Base-by-base conservation (phyloP, 2,113 vertebrate species). In the Crotalus tigris region DNA sequence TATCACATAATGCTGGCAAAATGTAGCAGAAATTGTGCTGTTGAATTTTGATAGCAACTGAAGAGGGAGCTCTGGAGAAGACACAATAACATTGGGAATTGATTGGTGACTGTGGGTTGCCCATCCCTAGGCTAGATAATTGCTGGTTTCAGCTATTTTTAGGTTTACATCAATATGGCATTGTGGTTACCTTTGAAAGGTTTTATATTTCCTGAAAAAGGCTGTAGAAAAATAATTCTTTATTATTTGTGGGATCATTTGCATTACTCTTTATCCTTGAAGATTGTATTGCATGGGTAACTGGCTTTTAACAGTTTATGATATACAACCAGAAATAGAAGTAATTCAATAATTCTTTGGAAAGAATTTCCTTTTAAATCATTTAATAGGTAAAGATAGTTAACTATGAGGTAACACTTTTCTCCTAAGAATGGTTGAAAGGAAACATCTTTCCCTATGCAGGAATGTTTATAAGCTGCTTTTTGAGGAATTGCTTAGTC, bases 181-280 rank as follows among this genome's bases (percentile, higher is more conserved):
- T 24, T 90, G 33, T 94, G 93, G 87, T 26, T 89, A 44, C 4
- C 24, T 89, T 87, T 94, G 33, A 90, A 92, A 85, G 69, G 46
- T 39, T 91, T 5, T 64, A 12, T 46, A 44, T 92, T 86, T 94
- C 75, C 91, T 92, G 75, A 89, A 15, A 81, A 39, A 58, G 11
- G 39, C 29, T 91, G 64, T 33, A 91, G 51, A 39, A 69, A 55
- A 93, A 26, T 91, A 88, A 54, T 61, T 21, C 69, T 93, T 81
- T 88, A 91, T 75, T 81, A 57, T 88, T 91, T 93, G 92, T 61
- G 39, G 86, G 51, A 85, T 93, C 90, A 93, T 91, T 91, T 46
- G 85, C 69, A 46, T 21, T 91, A n/a, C 9, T 46, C 51, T 89
- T 29, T 89, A 90, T 75, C 54, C 87, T 93, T 93, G 64, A 88